Evolutionary conservation across 2,797 vertebrate species (phyloP), one percentile per base, ranked within the genome.

Genomic region (Darevskia mixta): DNA sequence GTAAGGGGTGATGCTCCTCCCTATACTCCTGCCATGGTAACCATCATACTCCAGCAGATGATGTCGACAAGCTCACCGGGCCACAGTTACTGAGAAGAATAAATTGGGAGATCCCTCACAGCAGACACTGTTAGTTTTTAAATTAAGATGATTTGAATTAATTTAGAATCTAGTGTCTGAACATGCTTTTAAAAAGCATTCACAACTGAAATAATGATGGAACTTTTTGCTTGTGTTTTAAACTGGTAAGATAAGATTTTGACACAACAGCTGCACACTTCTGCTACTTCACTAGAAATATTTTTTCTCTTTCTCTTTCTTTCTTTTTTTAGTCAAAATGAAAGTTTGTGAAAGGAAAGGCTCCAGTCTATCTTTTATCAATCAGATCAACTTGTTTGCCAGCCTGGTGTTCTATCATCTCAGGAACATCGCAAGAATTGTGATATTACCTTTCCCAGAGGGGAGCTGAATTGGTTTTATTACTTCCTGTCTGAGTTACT

Each of bases 401-500:
- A 85, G 66, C 25, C 83, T 92, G 86, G 87, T 91, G 87, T 82
- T 92, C 83, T 82, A 71, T 91, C 92, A 92, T 92, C 72, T 64
- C 83, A 86, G 90, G 75, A 91, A 89, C 88, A 90, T 90, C 88
- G 91, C 0, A 0, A 15, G 71, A 87, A 90, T 89, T 95, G 87
- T 92, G 87, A 89, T 86, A 86, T 94, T 94, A 94, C 82, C 89
- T 92, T 94, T 93, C 88, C 88, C 86, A 80, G 79, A 86, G 91
- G 92, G 71, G 90, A 81, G 10, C 38, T 72, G 89, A 93, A 91
- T 94, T 93, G 81, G 82, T 94, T 93, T 91, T 94, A 95, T 93
- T 92, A 80, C 90, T 95, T 94, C 92, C 91, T 93, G 90, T 88
- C 88, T 91, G 88, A 93, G 89, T 82, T 93, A 92, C 87, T 2